phyloP scores from a whole-genome alignment of 1,140 invertebrate genomes.

The Mesaphorura yosii region DNA sequence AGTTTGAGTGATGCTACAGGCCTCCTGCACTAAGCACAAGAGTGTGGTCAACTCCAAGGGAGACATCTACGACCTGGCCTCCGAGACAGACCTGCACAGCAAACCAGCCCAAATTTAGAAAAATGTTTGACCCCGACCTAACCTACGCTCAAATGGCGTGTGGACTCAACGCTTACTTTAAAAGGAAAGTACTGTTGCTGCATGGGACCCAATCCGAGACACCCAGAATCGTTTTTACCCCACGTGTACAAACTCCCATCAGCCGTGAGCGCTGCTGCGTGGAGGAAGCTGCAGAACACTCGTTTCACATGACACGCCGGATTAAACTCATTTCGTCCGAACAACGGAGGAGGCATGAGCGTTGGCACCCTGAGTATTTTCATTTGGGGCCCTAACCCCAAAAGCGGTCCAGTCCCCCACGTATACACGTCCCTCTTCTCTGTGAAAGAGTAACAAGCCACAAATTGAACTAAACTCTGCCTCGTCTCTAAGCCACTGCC shows the following conservation, averaged over 20 bases:
- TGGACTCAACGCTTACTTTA: constrained; percentile 48
- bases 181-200: constrained; percentile 81
- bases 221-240: constrained; percentile 73
- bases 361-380: constrained; percentile 51
- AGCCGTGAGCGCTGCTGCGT: constrained; percentile 67
- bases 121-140: constrained; percentile 6
- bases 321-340: constrained; percentile 72
- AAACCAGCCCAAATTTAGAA: constrained; percentile 13
- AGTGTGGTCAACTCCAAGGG: constrained; percentile 75
- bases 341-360: constrained; percentile 61
- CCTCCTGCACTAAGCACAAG: constrained; percentile 53
- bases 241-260: constrained; percentile 74
- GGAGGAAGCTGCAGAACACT: constrained; percentile 60
- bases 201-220: constrained; percentile 59
- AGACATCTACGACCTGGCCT: constrained; percentile 55
- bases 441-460: too few species aligned
- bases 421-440: too few species aligned
- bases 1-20: constrained; percentile 4
- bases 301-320: constrained; percentile 51
- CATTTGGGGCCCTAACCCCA: constrained; percentile 74
- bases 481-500: too few species aligned
- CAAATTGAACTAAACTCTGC: too few species aligned
- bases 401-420: constrained; percentile 77
- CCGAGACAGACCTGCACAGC: constrained; percentile 52
- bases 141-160: constrained; percentile 1